Conservation (phyloP, 2,888 invertebrate species). For the Epirrhoe alternata region DNA sequence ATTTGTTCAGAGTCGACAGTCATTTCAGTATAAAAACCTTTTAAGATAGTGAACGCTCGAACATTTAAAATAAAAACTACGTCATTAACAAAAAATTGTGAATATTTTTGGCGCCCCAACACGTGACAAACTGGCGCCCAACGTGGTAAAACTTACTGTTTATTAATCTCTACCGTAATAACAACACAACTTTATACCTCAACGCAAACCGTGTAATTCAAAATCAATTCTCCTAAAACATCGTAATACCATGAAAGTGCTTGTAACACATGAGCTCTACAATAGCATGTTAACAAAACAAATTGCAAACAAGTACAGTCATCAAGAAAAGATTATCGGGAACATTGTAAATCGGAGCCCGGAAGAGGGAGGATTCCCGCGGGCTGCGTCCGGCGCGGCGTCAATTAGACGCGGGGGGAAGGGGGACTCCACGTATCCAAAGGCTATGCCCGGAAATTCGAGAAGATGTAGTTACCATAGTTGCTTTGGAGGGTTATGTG, state of each 20-base stretch:
- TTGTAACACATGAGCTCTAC: not conserved
- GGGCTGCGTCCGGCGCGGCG: constrained; percentile 78
- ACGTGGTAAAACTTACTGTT: not conserved
- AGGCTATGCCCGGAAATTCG: constrained; percentile 77
- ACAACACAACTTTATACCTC: not conserved
- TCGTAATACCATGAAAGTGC: too few species aligned
- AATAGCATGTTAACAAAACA: constrained; percentile 9
- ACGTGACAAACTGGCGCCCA: constrained; percentile 13
- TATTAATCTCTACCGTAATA: not conserved
- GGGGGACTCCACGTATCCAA: constrained; percentile 57
- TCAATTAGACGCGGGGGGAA: constrained; percentile 74
- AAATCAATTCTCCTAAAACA: not conserved
- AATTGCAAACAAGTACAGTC: constrained; percentile 49
- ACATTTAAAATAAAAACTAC: not conserved
- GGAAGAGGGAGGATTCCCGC: constrained; percentile 73
- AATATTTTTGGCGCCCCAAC: not conserved
- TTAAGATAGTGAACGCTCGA: not conserved
- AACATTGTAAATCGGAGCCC: constrained; percentile 76
- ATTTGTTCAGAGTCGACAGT: constrained; percentile 14
- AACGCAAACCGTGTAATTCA: not conserved
- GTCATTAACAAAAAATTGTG: not conserved
- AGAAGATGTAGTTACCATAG: constrained; percentile 49
- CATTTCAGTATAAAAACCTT: too few species aligned
- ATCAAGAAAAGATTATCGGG: constrained; percentile 83
- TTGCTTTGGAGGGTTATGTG: constrained; percentile 21